Evolutionary conservation across 2,888 invertebrate species (phyloP), one percentile per base, ranked within the genome.

Genomic region (Colostygia pectinataria): DNA sequence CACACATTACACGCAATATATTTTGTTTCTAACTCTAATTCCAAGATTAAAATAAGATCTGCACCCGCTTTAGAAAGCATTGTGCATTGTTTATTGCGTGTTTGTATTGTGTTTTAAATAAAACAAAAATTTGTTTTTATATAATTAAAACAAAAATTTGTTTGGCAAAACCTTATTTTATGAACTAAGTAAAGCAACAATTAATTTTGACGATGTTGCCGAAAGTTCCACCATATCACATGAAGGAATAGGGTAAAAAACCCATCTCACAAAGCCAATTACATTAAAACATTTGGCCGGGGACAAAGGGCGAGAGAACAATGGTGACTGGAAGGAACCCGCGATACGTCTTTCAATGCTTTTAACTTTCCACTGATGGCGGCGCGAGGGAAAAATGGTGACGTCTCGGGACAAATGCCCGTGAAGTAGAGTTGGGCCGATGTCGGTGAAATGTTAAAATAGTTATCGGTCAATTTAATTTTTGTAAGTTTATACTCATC

Each of bases 291-390:
- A 88, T 89, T 88, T 82, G 81, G 76, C 66, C 66, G 74, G 77
- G 83, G 80, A 87, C 88, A 86, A 88, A 86, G 88, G 89, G 82
- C 83, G 77, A 66, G 75, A 83, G 86, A 88, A 90, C 88, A 88
- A 90, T 88, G 79, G 77, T 70, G 71, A 71, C 71, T 74, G 77
- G 80, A 80, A 84, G 80, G 80, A 83, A 78, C 82, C 78, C 84
- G 84, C 84, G 89, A 88, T 87, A 88, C 86, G 89, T 90, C 90
- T 89, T 85, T 84, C 90, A 89, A 90, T 88, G 90, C 90, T 90
- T 90, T 90, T 90, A 90, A 89, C 89, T 89, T 90, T 84, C 78
- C 79, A 77, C 83, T 88, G 87, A 86, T 88, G 90, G 88, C 78
- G 79, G 76, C 73, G 63, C 71, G 59, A 80, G 80, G 87, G 87